Base-by-base conservation (phyloP, 2,797 vertebrate genomes). In the Helarctos malayanus region DNA sequence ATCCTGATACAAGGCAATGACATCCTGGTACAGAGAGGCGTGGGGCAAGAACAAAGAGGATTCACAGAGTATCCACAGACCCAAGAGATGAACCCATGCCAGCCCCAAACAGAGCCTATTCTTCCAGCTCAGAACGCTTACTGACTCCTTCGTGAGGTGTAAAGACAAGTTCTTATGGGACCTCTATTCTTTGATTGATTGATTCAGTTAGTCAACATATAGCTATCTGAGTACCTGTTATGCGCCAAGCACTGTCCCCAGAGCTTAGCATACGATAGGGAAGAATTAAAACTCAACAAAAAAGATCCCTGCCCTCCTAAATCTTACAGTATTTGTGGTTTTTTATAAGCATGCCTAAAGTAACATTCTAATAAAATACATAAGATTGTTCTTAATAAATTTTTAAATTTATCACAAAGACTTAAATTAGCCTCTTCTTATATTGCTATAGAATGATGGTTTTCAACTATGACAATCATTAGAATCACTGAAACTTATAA, bases 1-100 rank as follows among this genome's bases (percentile, higher is more conserved):
- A 81, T 88, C 57, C 41, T 56, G 91, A 82, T 49, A 71, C 71
- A 54, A 97, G 92, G 71, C 47, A 69, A 49, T 63, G 57, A 63
- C 73, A 68, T 87, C 94, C 91, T 95, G 75, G 93, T 82, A 95
- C 96, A 93, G 93, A 95, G 59, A 16, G n/a, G 75, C 8, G 0
- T 71, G 81, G 59, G 69, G 68, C 56, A 86, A 88, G 82, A 93
- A 97, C 96, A 96, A 97, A 97, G 92, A 90, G 61, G 35, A 82
- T 78, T 94, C 95, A 95, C 13, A 94, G 75, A 38, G 54, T 41
- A 19, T 52, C 13, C 3, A 9, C 41, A 92, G 84, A 85, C 49
- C 35, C 54, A 81, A 69, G 35, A n/a, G 52, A 90, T 56, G 56
- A 92, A 61, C 16, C 23, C 83, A 65, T 1, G 68, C 89, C 78